Base-by-base conservation (phyloP, 1,140 invertebrate species). In the Aphaenogaster rudis region DNA sequence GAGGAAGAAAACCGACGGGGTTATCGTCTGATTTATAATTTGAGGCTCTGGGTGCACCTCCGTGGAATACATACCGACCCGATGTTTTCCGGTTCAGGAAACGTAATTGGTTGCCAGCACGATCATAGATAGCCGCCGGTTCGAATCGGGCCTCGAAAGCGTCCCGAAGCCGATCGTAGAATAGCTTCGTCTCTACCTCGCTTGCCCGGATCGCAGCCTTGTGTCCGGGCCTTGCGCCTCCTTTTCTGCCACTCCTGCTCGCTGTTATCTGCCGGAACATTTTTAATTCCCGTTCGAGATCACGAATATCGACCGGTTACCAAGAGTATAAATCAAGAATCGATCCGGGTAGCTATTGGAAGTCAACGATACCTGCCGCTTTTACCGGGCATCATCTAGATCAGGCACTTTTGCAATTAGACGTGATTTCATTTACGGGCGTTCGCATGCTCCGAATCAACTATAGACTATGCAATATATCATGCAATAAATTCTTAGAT, bases 21-120 rank as follows among this genome's bases (percentile, higher is more conserved):
- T 94, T 94, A 94, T 93, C 91, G 88, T 85, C 91, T 94, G 93
- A 94, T 94, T 94, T 94, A 94, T 95, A 95, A 94, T 95, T 95
- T 94, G 92, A 94, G 90, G 92, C 91, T 92, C 85, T 79, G 86
- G 63, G 66, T 86, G 59, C 86, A 74, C 89, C 90, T 82, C 72
- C 81, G 61, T 82, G 86, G 81, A 88, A 89, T 89, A 89, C 82
- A 67, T 85, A 74, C 77, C 86, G 91, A 91, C 87, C 89, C 91
- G 81, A 90, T 91, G 92, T 95, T 95, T 95, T 95, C 94, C 94
- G 93, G 93, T 93, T 93, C 92, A 91, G 92, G 92, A 94, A 95
- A 95, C 94, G 94, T 94, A 95, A 95, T 95, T 95, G 94, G 94
- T 94, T 94, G 92, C 92, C 87, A 87, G 91, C 74, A 91, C 88